Percentiles rank a stretch among this genome's conserved stretches.
These are phyloP conservation scores for Sebastes oblongus DNA, from an alignment of 2,797 vertebrate genomes.

Conservation along the genomic window DNA sequence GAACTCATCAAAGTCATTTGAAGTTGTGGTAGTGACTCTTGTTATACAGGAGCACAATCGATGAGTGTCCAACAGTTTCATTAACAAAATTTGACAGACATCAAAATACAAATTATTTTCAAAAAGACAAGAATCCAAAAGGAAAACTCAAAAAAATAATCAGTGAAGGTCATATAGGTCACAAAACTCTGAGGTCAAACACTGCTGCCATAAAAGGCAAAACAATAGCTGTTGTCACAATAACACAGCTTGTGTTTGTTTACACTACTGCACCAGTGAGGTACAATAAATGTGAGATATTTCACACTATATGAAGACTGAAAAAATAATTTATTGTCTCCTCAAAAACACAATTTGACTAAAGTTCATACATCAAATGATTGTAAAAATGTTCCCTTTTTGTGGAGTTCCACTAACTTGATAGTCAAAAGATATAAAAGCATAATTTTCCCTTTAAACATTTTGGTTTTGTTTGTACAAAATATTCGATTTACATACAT, in stretches of 20 bases:
- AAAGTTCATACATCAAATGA: constrained; percentile 59
- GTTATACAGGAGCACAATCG: background rate
- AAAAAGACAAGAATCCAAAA: background rate
- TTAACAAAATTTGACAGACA: background rate
- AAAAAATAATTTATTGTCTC: constrained; percentile 75
- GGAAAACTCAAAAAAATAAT: background rate
- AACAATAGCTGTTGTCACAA: background rate
- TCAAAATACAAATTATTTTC: background rate
- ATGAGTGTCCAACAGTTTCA: background rate
- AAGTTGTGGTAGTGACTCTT: background rate
- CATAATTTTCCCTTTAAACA: constrained; percentile 24
- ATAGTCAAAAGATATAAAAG: constrained; percentile 54
- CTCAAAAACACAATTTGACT: constrained; percentile 51
- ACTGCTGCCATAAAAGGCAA: background rate
- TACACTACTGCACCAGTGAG: background rate
- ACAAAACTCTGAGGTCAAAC: constrained; percentile 15
- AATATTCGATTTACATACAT: constrained; percentile 50
- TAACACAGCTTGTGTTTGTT: background rate
- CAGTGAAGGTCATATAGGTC: constrained; percentile 12
- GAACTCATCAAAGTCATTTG: background rate
- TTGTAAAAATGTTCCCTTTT: constrained; percentile 56
- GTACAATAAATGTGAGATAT: background rate
- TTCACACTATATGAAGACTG: constrained; percentile 42
- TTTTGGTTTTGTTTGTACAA: constrained; percentile 54
- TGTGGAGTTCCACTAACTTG: constrained; percentile 34